These are phyloP conservation scores for Platynereis dumerilii DNA, from an alignment of 2,888 invertebrate species.

Conservation along the genomic window DNA sequence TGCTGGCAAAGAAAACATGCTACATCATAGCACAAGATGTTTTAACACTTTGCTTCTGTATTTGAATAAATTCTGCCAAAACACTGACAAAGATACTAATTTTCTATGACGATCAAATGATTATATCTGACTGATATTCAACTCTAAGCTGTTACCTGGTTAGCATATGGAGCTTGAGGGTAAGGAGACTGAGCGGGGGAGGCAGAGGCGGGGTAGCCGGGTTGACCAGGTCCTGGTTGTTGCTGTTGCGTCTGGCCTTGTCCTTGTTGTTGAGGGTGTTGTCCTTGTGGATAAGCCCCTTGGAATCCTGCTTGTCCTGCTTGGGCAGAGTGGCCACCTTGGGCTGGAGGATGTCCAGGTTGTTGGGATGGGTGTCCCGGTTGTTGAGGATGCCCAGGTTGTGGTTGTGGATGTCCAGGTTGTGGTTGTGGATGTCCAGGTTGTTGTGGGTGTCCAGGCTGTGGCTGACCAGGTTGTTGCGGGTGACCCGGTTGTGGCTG, in stretches of 20 bases:
- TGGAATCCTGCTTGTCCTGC: constrained; percentile 1
- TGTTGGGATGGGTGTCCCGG: constrained; percentile 3
- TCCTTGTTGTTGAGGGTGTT: constrained; percentile 10
- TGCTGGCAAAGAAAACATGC: no score
- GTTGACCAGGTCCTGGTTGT: neutral
- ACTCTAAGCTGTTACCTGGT: no score
- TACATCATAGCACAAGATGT: no score
- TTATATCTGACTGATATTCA: no score
- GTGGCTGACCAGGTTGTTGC: constrained; percentile 9
- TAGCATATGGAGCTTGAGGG: no score
- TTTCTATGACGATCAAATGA: no score
- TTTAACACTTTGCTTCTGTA: no score
- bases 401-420: neutral
- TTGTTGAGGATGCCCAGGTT: neutral
- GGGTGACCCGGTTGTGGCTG: no score
- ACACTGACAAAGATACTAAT: no score
- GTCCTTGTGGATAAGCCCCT: constrained; percentile 7
- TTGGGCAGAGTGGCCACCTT: neutral
- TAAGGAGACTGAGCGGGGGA: no score
- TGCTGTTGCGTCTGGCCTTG: constrained; percentile 1
- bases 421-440: constrained; percentile 10
- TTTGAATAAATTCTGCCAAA: no score
- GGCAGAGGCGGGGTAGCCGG: neutral
- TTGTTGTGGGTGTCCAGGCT: constrained; percentile 11
- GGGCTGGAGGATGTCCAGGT: neutral